These are phyloP conservation scores for Myrmophylax atrothorax DNA, from an alignment of 2,113 vertebrate genomes.

Conservation along the genomic window DNA sequence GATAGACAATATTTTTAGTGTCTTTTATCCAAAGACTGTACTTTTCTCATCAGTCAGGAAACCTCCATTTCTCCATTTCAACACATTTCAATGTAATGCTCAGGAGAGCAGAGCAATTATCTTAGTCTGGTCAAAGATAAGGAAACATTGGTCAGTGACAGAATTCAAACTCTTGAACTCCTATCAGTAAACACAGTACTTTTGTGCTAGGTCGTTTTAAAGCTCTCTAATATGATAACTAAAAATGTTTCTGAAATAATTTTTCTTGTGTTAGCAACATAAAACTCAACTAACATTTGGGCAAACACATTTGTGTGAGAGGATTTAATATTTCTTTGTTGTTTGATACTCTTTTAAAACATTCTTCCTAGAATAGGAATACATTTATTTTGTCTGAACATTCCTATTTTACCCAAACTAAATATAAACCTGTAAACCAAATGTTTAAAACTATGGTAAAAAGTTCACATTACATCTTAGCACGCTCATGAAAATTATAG, in stretches of 20 bases:
- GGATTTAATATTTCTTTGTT: background rate
- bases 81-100: background rate
- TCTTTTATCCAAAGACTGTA: background rate
- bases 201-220: background rate
- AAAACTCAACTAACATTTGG: background rate
- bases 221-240: background rate
- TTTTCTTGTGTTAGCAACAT: background rate
- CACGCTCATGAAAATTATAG: background rate
- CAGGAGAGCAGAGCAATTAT: background rate
- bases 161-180: background rate
- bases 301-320: background rate
- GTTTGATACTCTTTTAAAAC: background rate
- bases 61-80: background rate
- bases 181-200: background rate
- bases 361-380: background rate
- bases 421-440: background rate
- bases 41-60: background rate
- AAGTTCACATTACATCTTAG: background rate
- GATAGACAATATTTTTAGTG: background rate
- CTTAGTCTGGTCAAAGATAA: background rate
- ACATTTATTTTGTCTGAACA: background rate
- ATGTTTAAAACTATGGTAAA: background rate
- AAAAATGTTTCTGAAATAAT: background rate
- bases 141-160: background rate
- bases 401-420: background rate